Evolutionary conservation across 2,113 vertebrate genomes (phyloP).

Genomic region (Spermophilus dauricus): DNA sequence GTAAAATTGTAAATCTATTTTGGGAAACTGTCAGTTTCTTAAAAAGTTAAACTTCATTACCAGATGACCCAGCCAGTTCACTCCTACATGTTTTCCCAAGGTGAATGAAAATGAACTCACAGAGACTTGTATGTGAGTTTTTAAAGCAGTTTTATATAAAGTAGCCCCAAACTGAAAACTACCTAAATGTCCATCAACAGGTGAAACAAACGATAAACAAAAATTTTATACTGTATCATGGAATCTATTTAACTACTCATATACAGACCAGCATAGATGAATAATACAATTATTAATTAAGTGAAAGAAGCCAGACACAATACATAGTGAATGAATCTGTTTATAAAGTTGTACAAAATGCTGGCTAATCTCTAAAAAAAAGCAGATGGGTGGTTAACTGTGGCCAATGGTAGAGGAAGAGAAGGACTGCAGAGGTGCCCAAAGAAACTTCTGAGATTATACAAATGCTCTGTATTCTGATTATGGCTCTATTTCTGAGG

Average conservation of each 20-base stretch:
- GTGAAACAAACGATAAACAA: background rate
- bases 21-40: conserved; percentile 28
- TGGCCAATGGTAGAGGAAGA: background rate
- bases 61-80: background rate
- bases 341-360: background rate
- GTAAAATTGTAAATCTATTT: background rate
- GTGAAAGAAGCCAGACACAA: conserved; percentile 26
- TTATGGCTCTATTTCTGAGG: background rate
- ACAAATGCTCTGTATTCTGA: background rate
- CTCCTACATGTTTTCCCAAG: background rate
- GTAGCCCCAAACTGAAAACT: background rate
- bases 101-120: background rate
- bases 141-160: background rate
- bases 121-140: background rate
- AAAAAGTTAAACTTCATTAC: conserved; percentile 37
- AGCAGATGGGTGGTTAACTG: background rate
- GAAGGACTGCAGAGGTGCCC: background rate
- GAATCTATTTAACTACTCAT: background rate
- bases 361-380: background rate
- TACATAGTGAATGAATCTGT: background rate
- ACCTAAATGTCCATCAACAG: background rate
- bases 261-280: background rate
- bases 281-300: background rate
- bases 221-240: background rate
- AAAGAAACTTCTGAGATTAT: background rate